Base-by-base conservation (phyloP, 2,888 invertebrate species). In the Hecatera dysodea region DNA sequence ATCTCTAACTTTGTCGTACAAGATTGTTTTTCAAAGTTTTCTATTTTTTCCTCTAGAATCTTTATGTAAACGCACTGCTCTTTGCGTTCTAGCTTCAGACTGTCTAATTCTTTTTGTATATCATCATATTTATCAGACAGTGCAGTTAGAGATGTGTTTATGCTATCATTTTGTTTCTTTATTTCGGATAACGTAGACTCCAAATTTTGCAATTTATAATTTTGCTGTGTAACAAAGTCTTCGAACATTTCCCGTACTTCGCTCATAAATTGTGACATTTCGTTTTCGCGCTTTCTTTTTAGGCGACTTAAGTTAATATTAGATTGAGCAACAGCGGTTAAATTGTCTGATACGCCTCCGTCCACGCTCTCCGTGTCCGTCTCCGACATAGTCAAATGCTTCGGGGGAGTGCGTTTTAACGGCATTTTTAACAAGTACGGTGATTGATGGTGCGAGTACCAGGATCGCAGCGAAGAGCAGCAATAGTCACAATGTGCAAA, bases 91-190 rank as follows among this genome's bases (percentile, higher is more conserved):
- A n/a, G 33, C 22, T 33, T 55, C n/a, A 55, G 6, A 36, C 15
- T 55, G n/a, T 55, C n/a, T n/a, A 55, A 55, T 15, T 55, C n/a
- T 55, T 55, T 55, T 36, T 55, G n/a, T 33, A 55, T 55, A 36
- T 36, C 22, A 55, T 55, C 55, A 22, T 55, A 55, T 22, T 36
- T 55, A 36, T 55, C 55, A 33, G 55, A 55, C 15, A 55, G 7
- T 33, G 19, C 33, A 22, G 56, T 22, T 36, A 36, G 7, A 22
- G 22, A 56, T 15, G n/a, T 36, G n/a, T 36, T 56, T 36, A 56
- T 56, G 7, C n/a, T 22, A 22, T 22, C 22, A 22, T 56, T 36
- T 56, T 36, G 55, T 22, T 56, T 56, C 33, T 56, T 56, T 36
- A 56, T 33, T 56, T 56, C 36, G 7, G 36, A 36, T 56, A 56